Conservation (phyloP, 92 coral and sea anemone species). For the Actinernus sp. region DNA sequence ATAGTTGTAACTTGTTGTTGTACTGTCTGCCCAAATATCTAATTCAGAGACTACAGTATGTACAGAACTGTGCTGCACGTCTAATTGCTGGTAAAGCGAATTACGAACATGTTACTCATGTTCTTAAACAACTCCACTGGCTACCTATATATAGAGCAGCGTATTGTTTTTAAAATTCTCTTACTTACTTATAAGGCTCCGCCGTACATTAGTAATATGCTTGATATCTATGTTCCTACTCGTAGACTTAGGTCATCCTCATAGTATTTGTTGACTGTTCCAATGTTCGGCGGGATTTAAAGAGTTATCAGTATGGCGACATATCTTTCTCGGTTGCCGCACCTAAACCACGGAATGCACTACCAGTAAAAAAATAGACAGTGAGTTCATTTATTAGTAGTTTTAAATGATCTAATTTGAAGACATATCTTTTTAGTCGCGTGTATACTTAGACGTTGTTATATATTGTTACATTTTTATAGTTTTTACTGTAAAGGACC, state of each 20-base stretch:
- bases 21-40: background rate
- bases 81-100: background rate
- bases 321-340: constrained; percentile 2
- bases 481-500: too few relatives aligned
- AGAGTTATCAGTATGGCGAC: background rate
- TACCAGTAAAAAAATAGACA: too few relatives aligned
- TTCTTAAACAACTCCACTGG: constrained; percentile 11
- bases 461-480: too few relatives aligned
- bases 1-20: background rate
- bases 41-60: background rate
- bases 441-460: too few relatives aligned
- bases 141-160: constrained; percentile 6
- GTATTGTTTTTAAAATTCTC: too few relatives aligned
- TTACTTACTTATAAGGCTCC: too few relatives aligned
- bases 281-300: background rate
- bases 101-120: constrained; percentile 7
- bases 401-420: too few relatives aligned
- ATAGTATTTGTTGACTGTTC: too few relatives aligned
- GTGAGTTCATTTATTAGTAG: too few relatives aligned
- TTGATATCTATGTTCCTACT: constrained; percentile 1
- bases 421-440: too few relatives aligned
- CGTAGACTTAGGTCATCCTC: background rate
- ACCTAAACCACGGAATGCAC: too few relatives aligned
- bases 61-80: constrained; percentile 5
- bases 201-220: background rate